Evolutionary conservation across 1,140 invertebrate species (phyloP).

Genomic region (Aleiodes sp.): DNA sequence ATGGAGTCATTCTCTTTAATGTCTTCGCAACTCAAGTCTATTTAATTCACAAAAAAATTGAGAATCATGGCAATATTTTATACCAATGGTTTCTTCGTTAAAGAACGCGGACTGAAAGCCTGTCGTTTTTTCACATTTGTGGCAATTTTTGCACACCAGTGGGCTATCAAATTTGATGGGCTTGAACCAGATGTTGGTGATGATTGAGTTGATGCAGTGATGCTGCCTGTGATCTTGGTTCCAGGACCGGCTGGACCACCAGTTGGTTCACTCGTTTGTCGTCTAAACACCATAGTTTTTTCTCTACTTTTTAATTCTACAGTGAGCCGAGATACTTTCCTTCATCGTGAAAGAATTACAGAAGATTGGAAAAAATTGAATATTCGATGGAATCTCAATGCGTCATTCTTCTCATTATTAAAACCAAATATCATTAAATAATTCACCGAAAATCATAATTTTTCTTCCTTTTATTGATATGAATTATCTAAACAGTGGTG

Average conservation of each 20-base stretch:
- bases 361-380: too few relatives aligned
- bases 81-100: constrained; percentile 63
- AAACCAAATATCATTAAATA: too few relatives aligned
- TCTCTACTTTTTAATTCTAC: constrained; percentile 6
- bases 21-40: too few relatives aligned
- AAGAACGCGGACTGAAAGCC: constrained; percentile 57
- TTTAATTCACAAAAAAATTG: too few relatives aligned
- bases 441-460: too few relatives aligned
- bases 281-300: constrained; percentile 51
- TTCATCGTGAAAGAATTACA: too few relatives aligned
- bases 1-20: too few relatives aligned
- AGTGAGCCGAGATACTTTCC: too few relatives aligned
- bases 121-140: constrained; percentile 64
- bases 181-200: constrained; percentile 56
- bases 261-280: constrained; percentile 56
- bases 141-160: constrained; percentile 65
- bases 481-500: too few relatives aligned
- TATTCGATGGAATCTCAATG: too few relatives aligned
- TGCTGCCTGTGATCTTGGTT: constrained; percentile 22
- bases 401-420: too few relatives aligned
- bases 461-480: too few relatives aligned
- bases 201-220: constrained; percentile 42
- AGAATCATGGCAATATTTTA: constrained; percentile 4
- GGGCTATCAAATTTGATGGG: constrained; percentile 51
- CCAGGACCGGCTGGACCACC: constrained; percentile 38